Conservation (phyloP, 2,797 vertebrate species). For the Gallinago nigripennis region DNA sequence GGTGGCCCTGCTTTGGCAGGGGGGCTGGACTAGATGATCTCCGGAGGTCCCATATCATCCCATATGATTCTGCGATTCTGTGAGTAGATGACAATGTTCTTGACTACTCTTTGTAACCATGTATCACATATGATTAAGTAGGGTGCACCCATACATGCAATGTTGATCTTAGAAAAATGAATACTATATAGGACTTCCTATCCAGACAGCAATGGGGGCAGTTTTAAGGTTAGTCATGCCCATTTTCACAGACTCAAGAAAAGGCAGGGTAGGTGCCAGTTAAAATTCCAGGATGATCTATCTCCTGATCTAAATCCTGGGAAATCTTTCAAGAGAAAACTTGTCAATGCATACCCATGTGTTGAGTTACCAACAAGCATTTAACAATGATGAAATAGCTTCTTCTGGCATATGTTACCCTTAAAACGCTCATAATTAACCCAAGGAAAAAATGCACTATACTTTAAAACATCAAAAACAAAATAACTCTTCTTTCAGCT, state of each 20-base stretch:
- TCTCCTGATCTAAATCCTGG: slow-evolving; percentile 17
- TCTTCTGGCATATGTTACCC: slow-evolving; percentile 11
- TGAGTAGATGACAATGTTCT: too few relatives aligned
- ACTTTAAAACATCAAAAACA: not conserved
- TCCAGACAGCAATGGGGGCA: not conserved
- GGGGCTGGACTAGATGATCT: too few relatives aligned
- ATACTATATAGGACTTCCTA: not conserved
- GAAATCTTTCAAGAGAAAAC: slow-evolving; percentile 54
- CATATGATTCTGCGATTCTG: too few relatives aligned
- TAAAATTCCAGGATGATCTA: not conserved
- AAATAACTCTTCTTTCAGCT: not conserved
- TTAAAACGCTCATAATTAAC: not conserved
- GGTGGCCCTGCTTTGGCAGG: too few relatives aligned
- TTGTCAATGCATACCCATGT: slow-evolving; percentile 31
- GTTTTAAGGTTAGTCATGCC: not conserved
- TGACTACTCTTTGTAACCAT: too few relatives aligned
- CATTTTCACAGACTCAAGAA: not conserved
- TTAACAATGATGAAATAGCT: slow-evolving; percentile 28
- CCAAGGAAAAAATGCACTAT: not conserved
- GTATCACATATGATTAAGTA: not conserved
- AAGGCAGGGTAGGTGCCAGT: not conserved
- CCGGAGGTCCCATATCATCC: too few relatives aligned
- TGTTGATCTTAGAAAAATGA: not conserved
- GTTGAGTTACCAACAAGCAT: not conserved
- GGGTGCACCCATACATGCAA: not conserved